Evolutionary conservation across 2,113 vertebrate species (phyloP).

Genomic region (Colinus virginianus): DNA sequence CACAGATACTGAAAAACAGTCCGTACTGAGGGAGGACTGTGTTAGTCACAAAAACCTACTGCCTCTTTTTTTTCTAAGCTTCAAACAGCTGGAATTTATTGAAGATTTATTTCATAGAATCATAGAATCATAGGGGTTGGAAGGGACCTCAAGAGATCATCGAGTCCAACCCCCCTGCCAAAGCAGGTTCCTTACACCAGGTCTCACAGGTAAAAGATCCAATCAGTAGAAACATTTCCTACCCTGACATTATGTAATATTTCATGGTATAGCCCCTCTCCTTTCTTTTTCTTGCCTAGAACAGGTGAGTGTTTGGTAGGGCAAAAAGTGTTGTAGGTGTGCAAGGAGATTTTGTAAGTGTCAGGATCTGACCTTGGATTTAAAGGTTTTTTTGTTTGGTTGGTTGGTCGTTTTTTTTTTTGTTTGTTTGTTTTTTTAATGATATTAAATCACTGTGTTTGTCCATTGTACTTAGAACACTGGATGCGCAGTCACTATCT

Average conservation of each 20-base stretch:
- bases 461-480: neutral
- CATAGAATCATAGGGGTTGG: too few species aligned
- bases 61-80: neutral
- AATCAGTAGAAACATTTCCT: too few species aligned
- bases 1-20: neutral
- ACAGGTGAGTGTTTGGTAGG: neutral
- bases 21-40: neutral
- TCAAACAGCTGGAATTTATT: neutral
- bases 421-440: neutral
- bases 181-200: too few species aligned
- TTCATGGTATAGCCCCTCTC: neutral
- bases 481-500: neutral
- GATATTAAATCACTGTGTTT: neutral
- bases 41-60: neutral
- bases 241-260: too few species aligned
- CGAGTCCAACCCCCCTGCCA: too few species aligned
- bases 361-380: neutral
- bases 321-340: neutral
- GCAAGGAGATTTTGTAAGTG: neutral
- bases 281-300: neutral
- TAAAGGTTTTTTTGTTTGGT: neutral
- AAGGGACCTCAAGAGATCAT: too few species aligned
- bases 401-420: too few species aligned
- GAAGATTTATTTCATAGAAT: neutral
- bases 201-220: too few species aligned